Percentiles rank a stretch among this genome's conserved stretches.
Evolutionary conservation across 1,140 invertebrate species (phyloP).

Genomic region (Mercenaria mercenaria): DNA sequence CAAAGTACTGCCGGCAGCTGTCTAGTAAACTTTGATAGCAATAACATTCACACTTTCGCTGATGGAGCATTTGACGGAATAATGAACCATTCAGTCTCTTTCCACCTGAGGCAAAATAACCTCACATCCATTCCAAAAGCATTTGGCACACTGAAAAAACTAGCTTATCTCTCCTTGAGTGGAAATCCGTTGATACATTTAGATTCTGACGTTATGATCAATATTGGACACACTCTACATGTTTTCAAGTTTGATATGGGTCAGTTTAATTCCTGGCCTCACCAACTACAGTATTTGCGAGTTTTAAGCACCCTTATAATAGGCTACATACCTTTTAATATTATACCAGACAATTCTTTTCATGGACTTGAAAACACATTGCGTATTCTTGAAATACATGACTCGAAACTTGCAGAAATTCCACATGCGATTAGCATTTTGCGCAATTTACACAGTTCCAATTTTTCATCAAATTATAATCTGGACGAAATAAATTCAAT

Average conservation of each 20-base stretch:
- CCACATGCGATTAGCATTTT: not conserved
- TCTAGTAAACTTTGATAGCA: not conserved
- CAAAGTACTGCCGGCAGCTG: not conserved
- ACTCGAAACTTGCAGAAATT: not conserved
- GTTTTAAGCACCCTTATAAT: not conserved
- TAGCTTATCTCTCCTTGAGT: not conserved
- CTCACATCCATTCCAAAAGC: not conserved
- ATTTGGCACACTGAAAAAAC: not conserved
- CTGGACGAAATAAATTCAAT: not conserved
- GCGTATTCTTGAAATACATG: not conserved
- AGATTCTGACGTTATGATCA: not conserved
- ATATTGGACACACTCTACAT: not conserved
- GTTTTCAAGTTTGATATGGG: not conserved
- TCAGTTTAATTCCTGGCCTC: not conserved
- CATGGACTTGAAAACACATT: not conserved
- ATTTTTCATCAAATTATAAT: not conserved
- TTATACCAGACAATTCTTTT: not conserved
- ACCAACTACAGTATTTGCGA: not conserved
- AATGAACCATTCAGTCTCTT: not conserved
- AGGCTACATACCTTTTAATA: not conserved
- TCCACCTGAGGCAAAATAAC: not conserved
- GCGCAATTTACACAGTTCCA: not conserved
- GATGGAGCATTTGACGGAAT: not conserved
- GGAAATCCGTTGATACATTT: not conserved
- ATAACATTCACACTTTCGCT: not conserved